Base-by-base conservation (phyloP, 2,113 vertebrate species). In the Esox niger region DNA sequence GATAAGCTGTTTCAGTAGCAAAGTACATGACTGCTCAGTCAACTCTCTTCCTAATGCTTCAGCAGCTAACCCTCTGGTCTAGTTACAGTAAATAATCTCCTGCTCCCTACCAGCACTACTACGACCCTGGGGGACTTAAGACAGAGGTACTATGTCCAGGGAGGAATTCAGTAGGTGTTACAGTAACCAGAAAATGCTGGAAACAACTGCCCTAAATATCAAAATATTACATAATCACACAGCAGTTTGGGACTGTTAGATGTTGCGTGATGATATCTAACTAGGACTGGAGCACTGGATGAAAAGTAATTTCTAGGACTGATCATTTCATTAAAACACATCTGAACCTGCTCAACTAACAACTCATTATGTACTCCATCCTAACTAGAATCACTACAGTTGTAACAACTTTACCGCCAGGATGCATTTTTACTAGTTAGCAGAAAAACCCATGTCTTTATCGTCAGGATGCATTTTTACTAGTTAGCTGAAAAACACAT, bases 1-100 rank as follows among this genome's bases (percentile, higher is more conserved):
- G 38, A 49, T 84, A 86, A 86, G 80, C 74, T 52, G 83, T 82
- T 85, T 82, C 61, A 62, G 7, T 60, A 58, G 4, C 46, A 35
- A 56, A 49, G 21, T 32, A 74, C 71, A 84, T 56, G 20, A 76
- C 63, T 46, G 60, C 74, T 65, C 68, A 60, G 38, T 17, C 15
- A 43, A 60, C 29, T 30, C 21, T 5, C 27, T 66, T 33, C 26
- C 20, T 70, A 66, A 66, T 63, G 23, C 81, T 43, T 43, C 38
- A 43, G 38, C 38, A 68, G 56, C 66, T 33, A 75, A 52, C 60
- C 66, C 76, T 63, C 47, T 64, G 61, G 60, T 65, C 65, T 33
- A n/a, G n/a, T n/a, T n/a, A n/a, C n/a, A n/a, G n/a, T n/a, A 76
- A 75, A 79, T 17, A 75, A 79, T 17, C 52, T 33, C 62, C 54